Percentiles rank a stretch among this genome's conserved stretches.
These are phyloP conservation scores for Lepidothrix coronata DNA, from an alignment of 2,113 vertebrate species.

Conservation along the genomic window DNA sequence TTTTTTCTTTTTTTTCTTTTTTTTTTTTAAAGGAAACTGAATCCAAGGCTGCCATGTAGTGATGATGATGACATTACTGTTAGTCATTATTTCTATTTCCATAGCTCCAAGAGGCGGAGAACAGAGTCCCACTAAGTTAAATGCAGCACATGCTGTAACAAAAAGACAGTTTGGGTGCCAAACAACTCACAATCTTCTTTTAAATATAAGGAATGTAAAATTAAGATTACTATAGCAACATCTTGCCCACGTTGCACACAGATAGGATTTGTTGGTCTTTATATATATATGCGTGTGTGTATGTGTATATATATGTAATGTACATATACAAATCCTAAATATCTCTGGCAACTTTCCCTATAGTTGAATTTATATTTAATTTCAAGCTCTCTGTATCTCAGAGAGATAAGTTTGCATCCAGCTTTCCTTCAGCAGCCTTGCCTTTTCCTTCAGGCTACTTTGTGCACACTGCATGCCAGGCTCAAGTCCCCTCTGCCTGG, in stretches of 20 bases:
- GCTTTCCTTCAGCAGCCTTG: neutral
- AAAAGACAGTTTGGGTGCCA: constrained; percentile 16
- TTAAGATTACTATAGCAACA: constrained; percentile 58
- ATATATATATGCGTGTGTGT: neutral
- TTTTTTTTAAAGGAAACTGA: neutral
- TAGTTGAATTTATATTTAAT: constrained; percentile 8
- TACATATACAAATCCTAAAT: constrained; percentile 11
- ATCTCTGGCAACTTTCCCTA: neutral
- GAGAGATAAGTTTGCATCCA: neutral
- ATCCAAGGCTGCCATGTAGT: neutral
- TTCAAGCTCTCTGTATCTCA: neutral
- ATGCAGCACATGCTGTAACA: neutral
- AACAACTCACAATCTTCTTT: constrained; percentile 22
- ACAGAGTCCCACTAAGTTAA: constrained; percentile 18
- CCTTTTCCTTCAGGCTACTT: neutral
- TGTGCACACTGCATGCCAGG: neutral
- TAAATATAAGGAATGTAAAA: constrained; percentile 35
- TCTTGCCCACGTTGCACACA: neutral
- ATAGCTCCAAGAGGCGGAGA: neutral
- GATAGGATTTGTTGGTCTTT: constrained; percentile 13
- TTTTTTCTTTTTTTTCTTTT: neutral
- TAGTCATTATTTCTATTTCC: constrained; percentile 29
- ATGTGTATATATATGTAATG: neutral
- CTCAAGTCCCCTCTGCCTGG: neutral
- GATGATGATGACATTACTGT: neutral